phyloP scores from a whole-genome alignment of 2,797 vertebrate species.

The Glossophaga mutica region DNA sequence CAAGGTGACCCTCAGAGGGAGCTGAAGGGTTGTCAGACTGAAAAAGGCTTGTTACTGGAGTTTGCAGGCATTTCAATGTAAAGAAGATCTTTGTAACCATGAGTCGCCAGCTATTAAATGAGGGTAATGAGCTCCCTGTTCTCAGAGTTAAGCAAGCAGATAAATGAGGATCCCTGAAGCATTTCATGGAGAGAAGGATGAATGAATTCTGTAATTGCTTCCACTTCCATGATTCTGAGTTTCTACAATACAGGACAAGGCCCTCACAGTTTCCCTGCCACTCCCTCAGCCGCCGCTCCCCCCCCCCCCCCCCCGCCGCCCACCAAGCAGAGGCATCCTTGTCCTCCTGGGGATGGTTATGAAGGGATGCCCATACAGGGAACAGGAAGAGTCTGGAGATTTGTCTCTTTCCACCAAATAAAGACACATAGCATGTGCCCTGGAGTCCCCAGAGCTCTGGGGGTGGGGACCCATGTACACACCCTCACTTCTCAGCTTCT shows the following conservation, averaged over 20 bases:
- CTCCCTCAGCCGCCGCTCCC: not conserved
- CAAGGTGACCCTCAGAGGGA: conserved; percentile 30
- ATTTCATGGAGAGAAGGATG: not conserved
- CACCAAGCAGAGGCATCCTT: not conserved
- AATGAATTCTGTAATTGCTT: not conserved
- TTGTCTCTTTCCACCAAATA: not conserved
- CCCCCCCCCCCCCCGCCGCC: too few relatives aligned
- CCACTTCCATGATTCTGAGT: not conserved
- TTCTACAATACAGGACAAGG: not conserved
- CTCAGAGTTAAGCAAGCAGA: not conserved
- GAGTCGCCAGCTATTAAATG: not conserved
- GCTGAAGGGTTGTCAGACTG: too few relatives aligned
- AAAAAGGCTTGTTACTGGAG: too few relatives aligned
- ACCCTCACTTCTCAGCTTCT: too few relatives aligned
- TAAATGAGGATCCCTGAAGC: not conserved
- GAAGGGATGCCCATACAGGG: too few relatives aligned
- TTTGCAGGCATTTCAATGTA: too few relatives aligned
- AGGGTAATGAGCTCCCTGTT: not conserved
- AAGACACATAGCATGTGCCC: not conserved
- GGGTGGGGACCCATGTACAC: fast-evolving
- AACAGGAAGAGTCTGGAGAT: not conserved
- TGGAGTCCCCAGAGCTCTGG: conserved; percentile 40
- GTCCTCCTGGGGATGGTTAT: not conserved
- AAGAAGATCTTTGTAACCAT: not conserved
- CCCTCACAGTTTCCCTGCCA: fast-evolving